A percentile compares a stretch with the other conserved stretches of the same genome.
phyloP scores from a whole-genome alignment of 2,888 invertebrate genomes.

The Drosophila macrospina region DNA sequence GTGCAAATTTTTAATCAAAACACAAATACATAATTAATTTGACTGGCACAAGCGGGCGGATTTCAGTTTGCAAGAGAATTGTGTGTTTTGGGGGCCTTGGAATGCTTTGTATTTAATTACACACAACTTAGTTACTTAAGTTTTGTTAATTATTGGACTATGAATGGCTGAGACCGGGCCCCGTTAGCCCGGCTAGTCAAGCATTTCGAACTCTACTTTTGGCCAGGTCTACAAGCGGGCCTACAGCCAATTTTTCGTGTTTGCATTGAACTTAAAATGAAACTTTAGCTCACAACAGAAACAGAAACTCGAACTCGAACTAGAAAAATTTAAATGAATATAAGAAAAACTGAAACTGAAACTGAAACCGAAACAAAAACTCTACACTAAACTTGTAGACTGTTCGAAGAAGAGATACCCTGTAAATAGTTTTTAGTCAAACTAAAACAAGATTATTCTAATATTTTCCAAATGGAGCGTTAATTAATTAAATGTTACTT shows the following conservation, averaged over 20 bases:
- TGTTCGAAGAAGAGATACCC: background rate
- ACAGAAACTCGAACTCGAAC: slow-evolving; percentile 25
- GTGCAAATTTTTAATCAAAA: slow-evolving; percentile 47
- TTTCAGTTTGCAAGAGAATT: background rate
- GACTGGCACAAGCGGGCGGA: slow-evolving; percentile 14
- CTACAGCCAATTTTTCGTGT: slow-evolving; percentile 35
- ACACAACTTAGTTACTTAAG: slow-evolving; percentile 37
- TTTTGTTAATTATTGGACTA: slow-evolving; percentile 69
- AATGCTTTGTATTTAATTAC: slow-evolving; percentile 58
- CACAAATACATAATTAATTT: slow-evolving; percentile 55
- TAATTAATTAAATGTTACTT: background rate
- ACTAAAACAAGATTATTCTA: background rate
- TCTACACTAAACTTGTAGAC: background rate
- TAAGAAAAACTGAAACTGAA: background rate
- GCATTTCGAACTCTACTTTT: slow-evolving; percentile 25
- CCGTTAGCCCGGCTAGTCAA: slow-evolving; percentile 22
- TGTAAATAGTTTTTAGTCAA: background rate
- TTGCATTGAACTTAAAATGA: slow-evolving; percentile 68
- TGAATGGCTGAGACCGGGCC: slow-evolving; percentile 44
- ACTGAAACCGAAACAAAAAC: background rate
- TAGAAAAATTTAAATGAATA: slow-evolving; percentile 27
- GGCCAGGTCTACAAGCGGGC: slow-evolving; percentile 23
- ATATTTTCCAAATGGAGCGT: background rate
- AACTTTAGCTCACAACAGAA: slow-evolving; percentile 21
- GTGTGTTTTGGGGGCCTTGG: slow-evolving; percentile 39